Conservation (phyloP, 2,888 invertebrate species). For the Venusia cambrica region DNA sequence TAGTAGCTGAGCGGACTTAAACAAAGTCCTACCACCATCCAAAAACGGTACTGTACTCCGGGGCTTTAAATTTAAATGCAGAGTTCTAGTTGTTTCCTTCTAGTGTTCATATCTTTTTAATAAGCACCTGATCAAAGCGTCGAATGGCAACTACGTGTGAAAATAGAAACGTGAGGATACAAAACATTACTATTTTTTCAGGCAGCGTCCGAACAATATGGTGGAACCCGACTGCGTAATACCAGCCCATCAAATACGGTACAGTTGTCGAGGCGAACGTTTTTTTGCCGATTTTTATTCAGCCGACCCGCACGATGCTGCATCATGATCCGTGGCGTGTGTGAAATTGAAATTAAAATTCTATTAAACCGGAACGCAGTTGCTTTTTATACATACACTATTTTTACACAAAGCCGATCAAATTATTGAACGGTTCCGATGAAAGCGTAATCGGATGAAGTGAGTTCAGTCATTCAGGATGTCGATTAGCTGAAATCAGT, state of each 20-base stretch:
- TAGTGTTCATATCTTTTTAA: slow-evolving; percentile 17
- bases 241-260: slow-evolving; percentile 71
- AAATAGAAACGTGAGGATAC: slow-evolving; percentile 37
- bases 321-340: slow-evolving; percentile 64
- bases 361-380: slow-evolving; percentile 59
- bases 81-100: slow-evolving; percentile 3
- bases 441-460: slow-evolving; percentile 26
- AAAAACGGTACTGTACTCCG: too few species aligned
- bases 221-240: slow-evolving; percentile 73
- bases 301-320: slow-evolving; percentile 39
- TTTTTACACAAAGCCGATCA: slow-evolving; percentile 34
- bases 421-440: slow-evolving; percentile 28
- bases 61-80: too few species aligned
- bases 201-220: slow-evolving; percentile 56
- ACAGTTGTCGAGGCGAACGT: slow-evolving; percentile 61
- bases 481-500: slow-evolving; percentile 21
- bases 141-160: slow-evolving; percentile 25
- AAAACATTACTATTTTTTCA: slow-evolving; percentile 50
- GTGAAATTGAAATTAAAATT: slow-evolving; percentile 78
- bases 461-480: slow-evolving; percentile 23
- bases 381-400: slow-evolving; percentile 15
- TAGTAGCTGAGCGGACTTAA: too few species aligned
- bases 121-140: slow-evolving; percentile 35
- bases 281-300: slow-evolving; percentile 51
- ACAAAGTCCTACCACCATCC: too few species aligned